Percentiles rank a stretch among this genome's conserved stretches.
phyloP scores from a whole-genome alignment of 2,113 vertebrate genomes.

The Urocynchramus pylzowi region DNA sequence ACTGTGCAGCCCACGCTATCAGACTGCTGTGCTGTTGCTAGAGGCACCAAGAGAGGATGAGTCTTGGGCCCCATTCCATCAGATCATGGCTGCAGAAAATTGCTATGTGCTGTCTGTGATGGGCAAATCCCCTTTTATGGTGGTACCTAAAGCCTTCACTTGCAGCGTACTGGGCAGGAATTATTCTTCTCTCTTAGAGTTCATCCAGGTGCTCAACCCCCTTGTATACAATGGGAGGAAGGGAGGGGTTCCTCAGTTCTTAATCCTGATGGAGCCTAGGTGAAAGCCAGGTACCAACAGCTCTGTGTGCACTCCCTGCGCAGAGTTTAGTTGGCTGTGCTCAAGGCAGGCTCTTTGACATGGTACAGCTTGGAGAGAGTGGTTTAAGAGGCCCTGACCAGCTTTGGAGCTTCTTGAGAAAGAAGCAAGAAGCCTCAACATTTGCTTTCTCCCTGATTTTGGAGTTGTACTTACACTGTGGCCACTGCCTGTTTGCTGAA shows the following conservation, averaged over 20 bases:
- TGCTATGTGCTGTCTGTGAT: accelerated
- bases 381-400: background rate
- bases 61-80: background rate
- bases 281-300: background rate
- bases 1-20: background rate
- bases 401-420: background rate
- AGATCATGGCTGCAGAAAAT: background rate
- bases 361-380: background rate
- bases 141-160: background rate
- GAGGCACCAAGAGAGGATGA: background rate
- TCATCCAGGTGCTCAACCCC: background rate
- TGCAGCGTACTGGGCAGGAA: background rate
- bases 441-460: background rate
- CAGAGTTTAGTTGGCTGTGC: background rate
- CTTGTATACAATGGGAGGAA: background rate
- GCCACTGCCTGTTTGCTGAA: background rate
- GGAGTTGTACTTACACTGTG: accelerated
- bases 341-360: background rate
- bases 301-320: background rate
- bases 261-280: background rate
- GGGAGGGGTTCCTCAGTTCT: background rate
- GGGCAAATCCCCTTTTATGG: background rate
- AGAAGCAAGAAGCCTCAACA: background rate
- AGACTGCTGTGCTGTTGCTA: background rate
- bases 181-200: background rate